Evolutionary conservation across 1,140 invertebrate species (phyloP), one percentile per base, ranked within the genome.

Genomic region (Diorhabda sublineata): DNA sequence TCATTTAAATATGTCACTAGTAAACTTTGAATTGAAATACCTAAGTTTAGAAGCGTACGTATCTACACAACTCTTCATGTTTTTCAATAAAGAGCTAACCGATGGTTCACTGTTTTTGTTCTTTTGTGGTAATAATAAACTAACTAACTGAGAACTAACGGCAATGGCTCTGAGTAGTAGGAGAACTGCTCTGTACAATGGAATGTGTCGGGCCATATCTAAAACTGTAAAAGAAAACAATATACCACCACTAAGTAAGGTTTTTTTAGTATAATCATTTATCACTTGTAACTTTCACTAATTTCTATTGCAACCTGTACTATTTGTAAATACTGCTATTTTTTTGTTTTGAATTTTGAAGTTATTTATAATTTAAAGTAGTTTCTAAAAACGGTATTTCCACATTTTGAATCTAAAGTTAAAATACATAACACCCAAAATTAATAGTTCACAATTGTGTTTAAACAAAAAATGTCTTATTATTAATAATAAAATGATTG

Each of bases 191-290:
- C 91, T 87, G 82, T 97, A 97, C 59, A 97, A 84, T 5, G 94
- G 94, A 79, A 97, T 95, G 81, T 97, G 95, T 7, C 95, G 87
- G 4, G 95, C 94, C 91, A 98, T 96, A 80, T 98, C 96, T 76
- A 98, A 81, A 62, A 97, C 95, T 83, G 78, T 42, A 81, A 79
- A 5, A 69, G 63, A 62, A 69, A 66, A 52, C 52, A n/a, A 64
- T 56, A 3, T 4, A 26, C 26, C 26, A 26, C 26, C 26, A 26
- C 26, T 26, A 26, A 26, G 26, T 26, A 1, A 1, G 26, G 26
- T 26, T 26, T 26, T 26, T 26, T 26, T 26, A 26, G 26, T 26
- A 26, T 1, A 26, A 26, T 26, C 26, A 26, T 26, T 26, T 26
- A 26, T 26, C 26, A 26, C 26, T 26, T 26, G 26, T 26, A 26